Evolutionary conservation across 2,888 invertebrate species (phyloP).

Genomic region (Encarsia formosa): DNA sequence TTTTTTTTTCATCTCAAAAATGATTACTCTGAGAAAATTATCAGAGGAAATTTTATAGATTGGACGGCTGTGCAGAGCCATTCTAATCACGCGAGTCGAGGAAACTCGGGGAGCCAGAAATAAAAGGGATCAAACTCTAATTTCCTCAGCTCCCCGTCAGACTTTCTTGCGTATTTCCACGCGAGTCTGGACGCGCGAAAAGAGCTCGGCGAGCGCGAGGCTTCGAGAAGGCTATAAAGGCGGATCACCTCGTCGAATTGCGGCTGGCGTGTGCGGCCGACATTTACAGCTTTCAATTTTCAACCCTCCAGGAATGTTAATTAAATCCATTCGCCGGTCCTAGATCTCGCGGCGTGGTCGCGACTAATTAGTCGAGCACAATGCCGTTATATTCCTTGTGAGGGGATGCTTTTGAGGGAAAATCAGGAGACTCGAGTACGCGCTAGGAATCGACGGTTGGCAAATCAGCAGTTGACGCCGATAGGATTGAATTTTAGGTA

Average conservation of each 20-base stretch:
- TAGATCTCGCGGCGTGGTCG: conserved; percentile 46
- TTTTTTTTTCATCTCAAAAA: too few relatives aligned
- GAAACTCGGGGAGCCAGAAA: too few relatives aligned
- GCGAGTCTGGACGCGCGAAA: conserved; percentile 15
- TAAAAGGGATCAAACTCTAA: not conserved
- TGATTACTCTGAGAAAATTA: too few relatives aligned
- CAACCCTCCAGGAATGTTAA: conserved; percentile 47
- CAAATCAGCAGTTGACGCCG: too few relatives aligned
- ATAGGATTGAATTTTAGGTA: too few relatives aligned
- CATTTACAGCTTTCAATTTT: conserved; percentile 48
- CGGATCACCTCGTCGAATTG: conserved; percentile 20
- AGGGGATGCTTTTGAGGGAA: not conserved
- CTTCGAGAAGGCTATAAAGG: conserved; percentile 7
- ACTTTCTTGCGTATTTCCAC: conserved; percentile 6
- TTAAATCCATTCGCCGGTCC: conserved; percentile 50
- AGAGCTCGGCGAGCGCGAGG: conserved; percentile 2
- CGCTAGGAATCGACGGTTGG: too few relatives aligned
- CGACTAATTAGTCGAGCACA: conserved; percentile 50
- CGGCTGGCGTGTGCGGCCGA: conserved; percentile 32
- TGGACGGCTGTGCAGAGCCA: too few relatives aligned
- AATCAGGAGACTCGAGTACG: too few relatives aligned
- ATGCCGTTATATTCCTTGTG: conserved; percentile 36
- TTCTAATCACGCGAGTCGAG: too few relatives aligned
- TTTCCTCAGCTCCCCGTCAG: not conserved
- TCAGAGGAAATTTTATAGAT: too few relatives aligned